Conservation (phyloP, 2,888 invertebrate genomes). For the Lumbricus terrestris region DNA sequence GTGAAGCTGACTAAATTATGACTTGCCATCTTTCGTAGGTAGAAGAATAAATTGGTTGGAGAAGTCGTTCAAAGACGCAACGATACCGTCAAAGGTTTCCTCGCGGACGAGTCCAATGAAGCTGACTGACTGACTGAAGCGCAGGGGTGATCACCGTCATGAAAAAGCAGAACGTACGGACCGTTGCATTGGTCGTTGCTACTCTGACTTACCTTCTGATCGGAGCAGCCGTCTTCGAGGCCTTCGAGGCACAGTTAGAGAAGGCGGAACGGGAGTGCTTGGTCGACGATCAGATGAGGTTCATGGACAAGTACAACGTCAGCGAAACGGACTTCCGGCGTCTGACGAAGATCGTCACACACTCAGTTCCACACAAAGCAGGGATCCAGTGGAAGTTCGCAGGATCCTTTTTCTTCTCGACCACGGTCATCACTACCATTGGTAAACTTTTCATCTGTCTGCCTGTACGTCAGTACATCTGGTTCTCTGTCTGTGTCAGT, state of each 20-base stretch:
- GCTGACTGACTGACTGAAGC: too few relatives aligned
- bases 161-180: constrained; percentile 98
- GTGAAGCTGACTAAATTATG: neutral
- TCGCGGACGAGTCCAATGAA: too few relatives aligned
- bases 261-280: constrained; percentile 79
- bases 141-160: constrained; percentile 62
- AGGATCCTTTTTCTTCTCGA: constrained; percentile 97
- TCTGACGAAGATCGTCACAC: constrained; percentile 83
- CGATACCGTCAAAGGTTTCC: neutral
- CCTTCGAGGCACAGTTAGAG: constrained; percentile 93
- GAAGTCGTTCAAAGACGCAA: neutral
- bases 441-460: constrained; percentile 64
- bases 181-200: constrained; percentile 92
- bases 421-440: constrained; percentile 96
- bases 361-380: constrained; percentile 94
- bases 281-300: constrained; percentile 32
- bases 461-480: neutral
- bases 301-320: constrained; percentile 80
- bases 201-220: constrained; percentile 98
- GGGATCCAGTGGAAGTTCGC: constrained; percentile 99
- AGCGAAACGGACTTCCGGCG: constrained; percentile 85
- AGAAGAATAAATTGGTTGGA: neutral
- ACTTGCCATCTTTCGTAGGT: neutral
- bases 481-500: neutral
- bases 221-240: constrained; percentile 97